phyloP scores from a whole-genome alignment of 2,888 invertebrate genomes.

The Drosophila niveifrons region DNA sequence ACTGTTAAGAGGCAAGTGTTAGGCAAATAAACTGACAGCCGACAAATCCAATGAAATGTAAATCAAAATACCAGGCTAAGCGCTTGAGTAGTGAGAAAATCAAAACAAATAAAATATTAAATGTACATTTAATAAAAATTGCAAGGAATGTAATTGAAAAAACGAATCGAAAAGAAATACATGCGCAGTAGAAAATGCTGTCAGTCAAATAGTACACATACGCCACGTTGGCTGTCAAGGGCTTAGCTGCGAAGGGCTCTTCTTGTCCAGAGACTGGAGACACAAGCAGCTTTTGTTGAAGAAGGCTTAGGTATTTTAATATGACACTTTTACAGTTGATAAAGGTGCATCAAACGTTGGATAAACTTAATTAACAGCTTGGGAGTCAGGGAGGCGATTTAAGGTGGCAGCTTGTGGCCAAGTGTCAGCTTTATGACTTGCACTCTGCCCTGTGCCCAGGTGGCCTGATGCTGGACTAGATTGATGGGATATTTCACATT shows the following conservation, averaged over 20 bases:
- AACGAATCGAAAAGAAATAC: background rate
- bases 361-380: constrained; percentile 70
- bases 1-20: constrained; percentile 60
- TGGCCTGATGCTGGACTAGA: constrained; percentile 37
- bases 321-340: constrained; percentile 60
- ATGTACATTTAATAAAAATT: constrained; percentile 2
- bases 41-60: constrained; percentile 54
- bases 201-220: constrained; percentile 15
- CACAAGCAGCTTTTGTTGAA: constrained; percentile 25
- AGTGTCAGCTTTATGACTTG: constrained; percentile 36
- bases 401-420: background rate
- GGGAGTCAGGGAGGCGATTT: constrained; percentile 3
- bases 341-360: constrained; percentile 58
- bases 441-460: constrained; percentile 24
- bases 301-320: constrained; percentile 56
- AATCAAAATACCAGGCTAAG: constrained; percentile 40
- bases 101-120: constrained; percentile 14
- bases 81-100: background rate
- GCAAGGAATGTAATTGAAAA: constrained; percentile 25
- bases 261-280: background rate
- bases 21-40: constrained; percentile 51
- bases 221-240: constrained; percentile 4
- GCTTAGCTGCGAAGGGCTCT: constrained; percentile 10
- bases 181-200: constrained; percentile 1
- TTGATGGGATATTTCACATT: constrained; percentile 69